These are phyloP conservation scores for Zootermopsis nevadensis DNA, from an alignment of 2,888 invertebrate genomes.

Conservation along the genomic window DNA sequence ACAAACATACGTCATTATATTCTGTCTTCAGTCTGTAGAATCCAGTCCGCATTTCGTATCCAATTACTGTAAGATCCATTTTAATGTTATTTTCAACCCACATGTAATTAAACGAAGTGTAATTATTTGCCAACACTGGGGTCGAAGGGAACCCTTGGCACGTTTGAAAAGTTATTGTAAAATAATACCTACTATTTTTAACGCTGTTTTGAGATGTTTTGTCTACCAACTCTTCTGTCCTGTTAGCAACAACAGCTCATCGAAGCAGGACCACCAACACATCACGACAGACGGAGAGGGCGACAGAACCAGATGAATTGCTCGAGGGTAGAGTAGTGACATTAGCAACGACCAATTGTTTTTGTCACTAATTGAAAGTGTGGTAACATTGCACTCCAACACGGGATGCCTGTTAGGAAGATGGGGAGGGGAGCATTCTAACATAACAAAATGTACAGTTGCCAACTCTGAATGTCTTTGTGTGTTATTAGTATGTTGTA, in stretches of 20 bases:
- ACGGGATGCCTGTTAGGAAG: conserved; percentile 26
- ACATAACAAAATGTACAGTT: conserved; percentile 24
- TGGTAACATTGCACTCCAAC: conserved; percentile 30
- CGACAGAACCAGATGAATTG: too few relatives aligned
- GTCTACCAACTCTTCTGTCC: neutral
- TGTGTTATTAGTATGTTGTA: conserved; percentile 30
- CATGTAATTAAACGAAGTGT: too few relatives aligned
- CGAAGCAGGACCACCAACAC: neutral
- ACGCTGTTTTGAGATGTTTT: neutral
- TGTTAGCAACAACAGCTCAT: neutral
- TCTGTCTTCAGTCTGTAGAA: too few relatives aligned
- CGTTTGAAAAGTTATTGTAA: too few relatives aligned
- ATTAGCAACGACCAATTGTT: conserved; percentile 40
- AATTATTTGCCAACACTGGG: too few relatives aligned
- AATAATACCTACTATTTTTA: too few relatives aligned
- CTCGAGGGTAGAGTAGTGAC: conserved; percentile 1
- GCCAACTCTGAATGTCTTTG: conserved; percentile 33
- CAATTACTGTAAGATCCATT: too few relatives aligned
- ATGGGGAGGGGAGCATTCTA: conserved; percentile 4
- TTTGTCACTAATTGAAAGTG: conserved; percentile 46
- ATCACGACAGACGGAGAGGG: neutral
- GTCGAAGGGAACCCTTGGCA: too few relatives aligned
- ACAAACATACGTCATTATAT: too few relatives aligned
- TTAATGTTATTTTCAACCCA: too few relatives aligned
- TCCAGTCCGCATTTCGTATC: too few relatives aligned